phyloP scores from a whole-genome alignment of 2,888 invertebrate genomes.

The Cynaeus angustus region DNA sequence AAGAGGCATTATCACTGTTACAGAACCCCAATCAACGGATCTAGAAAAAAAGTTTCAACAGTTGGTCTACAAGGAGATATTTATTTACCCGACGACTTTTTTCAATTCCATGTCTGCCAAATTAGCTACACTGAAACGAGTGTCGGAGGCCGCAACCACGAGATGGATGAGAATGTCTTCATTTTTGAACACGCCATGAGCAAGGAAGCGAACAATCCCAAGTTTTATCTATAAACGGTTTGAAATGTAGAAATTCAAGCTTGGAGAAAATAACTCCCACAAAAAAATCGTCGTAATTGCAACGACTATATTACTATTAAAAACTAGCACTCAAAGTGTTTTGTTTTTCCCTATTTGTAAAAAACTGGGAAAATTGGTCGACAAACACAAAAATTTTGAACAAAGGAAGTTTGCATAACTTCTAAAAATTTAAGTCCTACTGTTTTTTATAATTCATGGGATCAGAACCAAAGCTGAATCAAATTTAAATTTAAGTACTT shows the following conservation, averaged over 20 bases:
- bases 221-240: constrained; percentile 77
- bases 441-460: no score
- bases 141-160: constrained; percentile 91
- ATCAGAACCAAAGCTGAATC: no score
- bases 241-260: neutral
- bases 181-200: constrained; percentile 84
- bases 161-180: constrained; percentile 84
- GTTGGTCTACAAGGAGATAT: neutral
- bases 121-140: constrained; percentile 91
- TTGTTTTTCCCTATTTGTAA: no score
- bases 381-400: no score
- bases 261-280: no score
- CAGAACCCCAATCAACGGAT: constrained; percentile 85
- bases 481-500: no score
- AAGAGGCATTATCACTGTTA: constrained; percentile 82
- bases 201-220: constrained; percentile 87
- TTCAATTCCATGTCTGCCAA: constrained; percentile 90
- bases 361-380: no score
- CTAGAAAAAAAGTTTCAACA: constrained; percentile 69
- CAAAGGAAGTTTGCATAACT: no score
- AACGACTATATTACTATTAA: no score
- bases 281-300: no score
- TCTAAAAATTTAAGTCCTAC: neutral
- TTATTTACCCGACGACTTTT: constrained; percentile 79
- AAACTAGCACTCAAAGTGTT: no score